These are phyloP conservation scores for Himantopus leucocephalus DNA, from an alignment of 2,113 vertebrate species.

Conservation along the genomic window DNA sequence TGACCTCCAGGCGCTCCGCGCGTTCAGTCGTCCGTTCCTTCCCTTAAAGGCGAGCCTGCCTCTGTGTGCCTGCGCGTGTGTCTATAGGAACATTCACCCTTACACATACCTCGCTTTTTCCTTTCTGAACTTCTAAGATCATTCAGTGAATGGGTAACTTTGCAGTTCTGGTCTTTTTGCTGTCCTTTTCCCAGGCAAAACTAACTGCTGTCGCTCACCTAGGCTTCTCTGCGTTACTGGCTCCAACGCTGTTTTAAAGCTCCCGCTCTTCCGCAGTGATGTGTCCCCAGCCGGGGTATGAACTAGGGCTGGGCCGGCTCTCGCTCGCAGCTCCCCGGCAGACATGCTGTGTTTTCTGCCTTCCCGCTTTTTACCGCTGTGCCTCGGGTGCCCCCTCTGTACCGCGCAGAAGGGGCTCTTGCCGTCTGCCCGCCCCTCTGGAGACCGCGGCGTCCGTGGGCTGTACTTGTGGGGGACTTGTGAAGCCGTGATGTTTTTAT, in stretches of 20 bases:
- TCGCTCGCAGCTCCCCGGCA: neutral
- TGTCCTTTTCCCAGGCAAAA: neutral
- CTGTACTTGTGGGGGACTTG: neutral
- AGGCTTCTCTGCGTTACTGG: neutral
- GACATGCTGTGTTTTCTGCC: neutral
- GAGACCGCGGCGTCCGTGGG: rapidly evolving
- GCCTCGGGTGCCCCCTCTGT: neutral
- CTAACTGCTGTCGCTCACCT: neutral
- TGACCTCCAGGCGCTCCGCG: too few species aligned
- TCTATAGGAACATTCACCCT: neutral
- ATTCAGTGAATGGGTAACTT: rapidly evolving
- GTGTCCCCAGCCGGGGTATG: neutral
- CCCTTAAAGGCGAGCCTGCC: neutral
- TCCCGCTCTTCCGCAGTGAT: neutral
- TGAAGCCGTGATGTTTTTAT: neutral
- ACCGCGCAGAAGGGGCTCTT: neutral
- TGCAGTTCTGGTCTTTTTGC: neutral
- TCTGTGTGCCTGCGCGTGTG: rapidly evolving
- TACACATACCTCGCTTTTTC: neutral
- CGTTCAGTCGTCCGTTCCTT: neutral
- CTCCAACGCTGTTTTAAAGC: neutral
- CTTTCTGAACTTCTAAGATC: neutral
- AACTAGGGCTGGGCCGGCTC: neutral
- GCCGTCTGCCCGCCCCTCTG: neutral
- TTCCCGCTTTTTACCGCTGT: neutral